phyloP scores from a whole-genome alignment of 2,888 invertebrate species.

The Hedychridium roseum region DNA sequence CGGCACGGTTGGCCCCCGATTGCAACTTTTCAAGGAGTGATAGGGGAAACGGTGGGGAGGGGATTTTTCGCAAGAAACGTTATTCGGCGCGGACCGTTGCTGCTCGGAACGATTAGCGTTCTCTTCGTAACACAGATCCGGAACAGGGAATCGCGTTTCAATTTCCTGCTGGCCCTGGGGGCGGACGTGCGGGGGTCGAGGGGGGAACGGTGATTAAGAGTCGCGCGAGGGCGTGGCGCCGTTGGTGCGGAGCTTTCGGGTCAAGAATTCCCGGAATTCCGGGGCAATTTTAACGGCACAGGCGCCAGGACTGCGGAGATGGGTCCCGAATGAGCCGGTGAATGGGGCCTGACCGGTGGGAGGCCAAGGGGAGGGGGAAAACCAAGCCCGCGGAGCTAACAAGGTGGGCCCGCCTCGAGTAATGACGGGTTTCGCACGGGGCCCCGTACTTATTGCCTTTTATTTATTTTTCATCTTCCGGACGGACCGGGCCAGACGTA shows the following conservation, averaged over 20 bases:
- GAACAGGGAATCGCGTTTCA: too few species aligned
- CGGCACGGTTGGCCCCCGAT: too few species aligned
- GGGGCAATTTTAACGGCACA: conserved; percentile 62
- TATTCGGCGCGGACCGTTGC: too few species aligned
- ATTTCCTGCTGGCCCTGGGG: too few species aligned
- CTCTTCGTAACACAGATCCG: too few species aligned
- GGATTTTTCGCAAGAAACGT: too few species aligned
- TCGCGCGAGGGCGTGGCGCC: conserved; percentile 12
- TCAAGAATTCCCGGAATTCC: conserved; percentile 59
- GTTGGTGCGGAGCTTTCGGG: conserved; percentile 28
- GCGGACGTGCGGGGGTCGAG: too few species aligned
- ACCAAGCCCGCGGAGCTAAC: conserved; percentile 61
- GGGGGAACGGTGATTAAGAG: conserved; percentile 6
- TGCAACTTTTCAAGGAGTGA: too few species aligned
- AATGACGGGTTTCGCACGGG: conserved; percentile 63
- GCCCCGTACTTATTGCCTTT: conserved; percentile 63
- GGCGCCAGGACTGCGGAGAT: conserved; percentile 54
- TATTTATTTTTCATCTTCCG: conserved; percentile 61
- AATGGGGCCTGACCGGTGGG: too few species aligned
- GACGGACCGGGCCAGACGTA: conserved; percentile 27
- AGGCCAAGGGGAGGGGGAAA: too few species aligned
- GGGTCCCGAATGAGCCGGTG: conserved; percentile 54
- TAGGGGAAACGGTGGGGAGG: too few species aligned
- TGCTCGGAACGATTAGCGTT: too few species aligned
- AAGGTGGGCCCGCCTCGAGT: conserved; percentile 64